phyloP scores from a whole-genome alignment of 2,113 vertebrate genomes.

The Ellobius talpinus region DNA sequence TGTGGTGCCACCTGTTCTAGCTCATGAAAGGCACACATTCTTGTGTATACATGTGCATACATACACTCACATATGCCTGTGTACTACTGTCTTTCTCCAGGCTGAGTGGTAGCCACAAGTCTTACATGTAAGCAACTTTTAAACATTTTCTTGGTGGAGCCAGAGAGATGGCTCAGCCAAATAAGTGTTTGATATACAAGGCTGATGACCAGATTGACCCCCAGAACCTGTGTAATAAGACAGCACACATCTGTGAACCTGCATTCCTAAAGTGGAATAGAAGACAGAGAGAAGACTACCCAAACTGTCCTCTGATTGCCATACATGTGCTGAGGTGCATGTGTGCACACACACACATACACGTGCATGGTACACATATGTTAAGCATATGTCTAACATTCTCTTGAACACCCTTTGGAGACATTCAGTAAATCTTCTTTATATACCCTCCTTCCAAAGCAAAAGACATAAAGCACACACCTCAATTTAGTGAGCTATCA shows the following conservation, averaged over 20 bases:
- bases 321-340: background rate
- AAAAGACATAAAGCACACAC: background rate
- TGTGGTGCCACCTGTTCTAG: background rate
- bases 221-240: background rate
- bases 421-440: background rate
- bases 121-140: background rate
- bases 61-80: background rate
- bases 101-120: background rate
- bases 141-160: background rate
- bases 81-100: background rate
- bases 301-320: background rate
- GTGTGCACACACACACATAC: background rate
- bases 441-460: background rate
- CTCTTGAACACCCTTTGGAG: background rate
- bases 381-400: background rate
- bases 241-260: background rate
- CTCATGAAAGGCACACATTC: background rate
- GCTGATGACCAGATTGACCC: background rate
- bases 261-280: background rate
- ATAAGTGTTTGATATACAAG: too few species aligned
- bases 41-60: background rate
- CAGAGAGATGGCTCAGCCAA: background rate
- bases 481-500: background rate
- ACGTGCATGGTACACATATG: background rate
- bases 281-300: background rate